Percentiles rank a stretch among this genome's conserved stretches.
These are phyloP conservation scores for Aethes cnicana DNA, from an alignment of 2,888 invertebrate genomes.

Conservation along the genomic window DNA sequence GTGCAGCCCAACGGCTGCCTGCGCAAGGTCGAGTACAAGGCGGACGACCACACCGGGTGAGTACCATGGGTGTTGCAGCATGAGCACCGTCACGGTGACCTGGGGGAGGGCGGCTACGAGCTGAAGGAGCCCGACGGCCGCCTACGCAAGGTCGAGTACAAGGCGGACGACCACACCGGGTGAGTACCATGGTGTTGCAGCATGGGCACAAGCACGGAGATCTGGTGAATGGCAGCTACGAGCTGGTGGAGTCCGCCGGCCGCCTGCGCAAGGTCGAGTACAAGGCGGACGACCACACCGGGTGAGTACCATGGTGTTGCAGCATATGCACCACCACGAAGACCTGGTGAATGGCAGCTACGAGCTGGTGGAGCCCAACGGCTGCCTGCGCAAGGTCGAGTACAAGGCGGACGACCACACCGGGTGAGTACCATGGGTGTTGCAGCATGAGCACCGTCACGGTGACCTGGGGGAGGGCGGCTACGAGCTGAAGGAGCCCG, in stretches of 20 bases:
- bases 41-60: constrained; percentile 81
- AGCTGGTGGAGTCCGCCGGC: too few species aligned
- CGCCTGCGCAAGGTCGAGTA: constrained; percentile 80
- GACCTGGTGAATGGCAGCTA: constrained; percentile 84
- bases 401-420: constrained; percentile 84
- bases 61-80: constrained; percentile 79
- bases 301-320: constrained; percentile 80
- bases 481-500: too few species aligned
- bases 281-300: constrained; percentile 81
- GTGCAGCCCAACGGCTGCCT: too few species aligned
- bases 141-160: constrained; percentile 85
- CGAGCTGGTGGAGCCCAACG: constrained; percentile 85
- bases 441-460: too few species aligned
- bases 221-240: too few species aligned
- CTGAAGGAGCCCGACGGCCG: constrained; percentile 85
- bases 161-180: constrained; percentile 83
- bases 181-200: too few species aligned
- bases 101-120: constrained; percentile 84
- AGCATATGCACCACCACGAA: constrained; percentile 79
- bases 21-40: constrained; percentile 79
- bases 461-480: too few species aligned
- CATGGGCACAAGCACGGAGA: too few species aligned
- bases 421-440: too few species aligned
- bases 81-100: constrained; percentile 80
- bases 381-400: constrained; percentile 84